A percentile compares a stretch with the other conserved stretches of the same genome.
Conservation (phyloP, 1,140 invertebrate genomes). For the Apis cerana region DNA sequence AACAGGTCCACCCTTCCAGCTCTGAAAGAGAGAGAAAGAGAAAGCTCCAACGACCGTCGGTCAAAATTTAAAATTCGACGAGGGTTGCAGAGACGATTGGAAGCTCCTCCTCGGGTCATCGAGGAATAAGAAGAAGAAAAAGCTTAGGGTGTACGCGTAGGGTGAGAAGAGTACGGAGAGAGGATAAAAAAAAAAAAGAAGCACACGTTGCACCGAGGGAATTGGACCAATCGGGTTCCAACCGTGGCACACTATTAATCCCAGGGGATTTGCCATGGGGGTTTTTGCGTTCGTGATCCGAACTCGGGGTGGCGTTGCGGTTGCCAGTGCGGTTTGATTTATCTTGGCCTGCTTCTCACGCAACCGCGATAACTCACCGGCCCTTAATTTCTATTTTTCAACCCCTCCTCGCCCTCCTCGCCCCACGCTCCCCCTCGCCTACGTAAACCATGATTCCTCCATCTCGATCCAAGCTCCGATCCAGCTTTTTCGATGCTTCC, state of each 20-base stretch:
- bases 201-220: conserved; percentile 52
- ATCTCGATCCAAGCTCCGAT: conserved; percentile 3
- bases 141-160: background rate
- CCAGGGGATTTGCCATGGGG: conserved; percentile 69
- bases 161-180: background rate
- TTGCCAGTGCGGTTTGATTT: conserved; percentile 77
- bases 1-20: background rate
- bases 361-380: conserved; percentile 77
- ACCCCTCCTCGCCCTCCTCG: conserved; percentile 50
- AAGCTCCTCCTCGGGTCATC: background rate
- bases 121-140: background rate
- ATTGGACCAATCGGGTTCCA: conserved; percentile 66
- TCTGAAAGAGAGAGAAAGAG: background rate
- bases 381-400: conserved; percentile 79
- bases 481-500: conserved; percentile 15
- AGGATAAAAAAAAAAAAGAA: conserved; percentile 3
- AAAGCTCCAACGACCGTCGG: conserved; percentile 32
- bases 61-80: conserved; percentile 54
- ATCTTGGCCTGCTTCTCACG: conserved; percentile 77
- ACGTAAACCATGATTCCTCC: conserved; percentile 26
- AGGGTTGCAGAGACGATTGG: background rate
- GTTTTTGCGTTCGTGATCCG: conserved; percentile 70
- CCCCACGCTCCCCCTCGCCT: conserved; percentile 1
- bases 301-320: conserved; percentile 67
- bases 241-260: conserved; percentile 69